Percentiles rank a stretch among this genome's conserved stretches.
phyloP scores from a whole-genome alignment of 2,888 invertebrate genomes.

The Lasioglossum morio region DNA sequence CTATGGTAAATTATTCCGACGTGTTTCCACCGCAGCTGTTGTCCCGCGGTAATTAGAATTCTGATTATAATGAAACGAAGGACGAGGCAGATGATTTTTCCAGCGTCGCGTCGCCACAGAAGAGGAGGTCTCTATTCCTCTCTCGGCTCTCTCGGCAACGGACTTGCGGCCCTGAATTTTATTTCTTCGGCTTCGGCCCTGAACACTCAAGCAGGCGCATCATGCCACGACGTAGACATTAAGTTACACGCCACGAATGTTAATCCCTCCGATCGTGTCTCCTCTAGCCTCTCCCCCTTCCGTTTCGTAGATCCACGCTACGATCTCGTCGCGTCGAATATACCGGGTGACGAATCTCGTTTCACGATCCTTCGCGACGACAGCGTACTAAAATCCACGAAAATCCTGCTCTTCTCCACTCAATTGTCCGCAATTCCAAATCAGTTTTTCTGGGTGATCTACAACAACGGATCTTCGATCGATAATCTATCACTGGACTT shows the following conservation, averaged over 20 bases:
- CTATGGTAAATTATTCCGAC: not conserved
- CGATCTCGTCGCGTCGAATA: conserved; percentile 48
- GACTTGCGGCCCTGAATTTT: too few relatives aligned
- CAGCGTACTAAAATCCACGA: not conserved
- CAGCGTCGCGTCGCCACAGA: not conserved
- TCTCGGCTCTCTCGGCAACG: conserved; percentile 24
- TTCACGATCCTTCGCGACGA: not conserved
- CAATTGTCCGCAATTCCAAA: not conserved
- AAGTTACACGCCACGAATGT: conserved; percentile 74
- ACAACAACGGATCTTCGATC: not conserved
- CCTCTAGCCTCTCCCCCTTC: conserved; percentile 47
- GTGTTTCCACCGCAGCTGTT: not conserved
- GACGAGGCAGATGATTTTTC: conserved; percentile 2
- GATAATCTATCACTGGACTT: not conserved
- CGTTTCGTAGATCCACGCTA: conserved; percentile 38
- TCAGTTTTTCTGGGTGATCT: not conserved
- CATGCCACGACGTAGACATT: conserved; percentile 60
- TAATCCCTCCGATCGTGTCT: conserved; percentile 68
- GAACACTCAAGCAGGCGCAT: conserved; percentile 47
- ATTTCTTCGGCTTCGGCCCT: conserved; percentile 26
- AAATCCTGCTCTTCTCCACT: not conserved
- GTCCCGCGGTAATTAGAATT: not conserved
- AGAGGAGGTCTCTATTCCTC: not conserved
- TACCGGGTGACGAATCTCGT: conserved; percentile 50
- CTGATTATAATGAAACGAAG: not conserved